Evolutionary conservation across 2,113 vertebrate species (phyloP), one percentile per base, ranked within the genome.

Genomic region (Arothron firmamentum): DNA sequence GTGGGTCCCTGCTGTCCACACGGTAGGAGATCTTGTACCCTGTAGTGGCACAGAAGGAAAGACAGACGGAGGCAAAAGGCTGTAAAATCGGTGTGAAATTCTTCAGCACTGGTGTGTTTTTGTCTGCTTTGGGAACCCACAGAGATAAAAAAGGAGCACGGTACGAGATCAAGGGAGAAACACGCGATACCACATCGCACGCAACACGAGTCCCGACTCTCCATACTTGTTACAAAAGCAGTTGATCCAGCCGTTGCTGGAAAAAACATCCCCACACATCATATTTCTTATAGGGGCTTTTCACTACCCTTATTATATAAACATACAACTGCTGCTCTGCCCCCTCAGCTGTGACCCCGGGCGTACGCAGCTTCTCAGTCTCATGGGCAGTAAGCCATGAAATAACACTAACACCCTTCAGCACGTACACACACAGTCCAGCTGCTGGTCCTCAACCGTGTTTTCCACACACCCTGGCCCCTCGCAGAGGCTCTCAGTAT

Each of bases 1-100:
- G 92, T 0, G 92, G 92, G 75, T 92, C 94, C 70, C 93, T 91
- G 78, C 90, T 91, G 82, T 94, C 93, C 73, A 96, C 87, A 8
- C 94, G 90, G 78, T 97, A 98, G 41, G 95, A 94, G 0, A 98
- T 94, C 89, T 96, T 94, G 86, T 98, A 98, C 8, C 95, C 96
- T 98, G 71, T 1, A 1, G 48, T 50, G 50, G 43, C 18, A 56
- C 31, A 67, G 57, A 63, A n/a, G 56, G 25, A 55, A 21, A 64
- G 48, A 60, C 17, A 61, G 56, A 62, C 8, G 49, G 56, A 20
- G 3, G 25, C 56, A 23, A 16, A 43, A 59, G n/a, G 50, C 10
- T 17, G 47, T 21, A 25, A 57, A 57, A 68, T 70, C 13, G 49
- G 55, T 69, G 64, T 52, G 23, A 48, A 56, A 49, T 19, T 64